Percentiles rank a stretch among this genome's conserved stretches.
Evolutionary conservation across 2,888 invertebrate genomes (phyloP).

Genomic region (Diabrotica balteata): DNA sequence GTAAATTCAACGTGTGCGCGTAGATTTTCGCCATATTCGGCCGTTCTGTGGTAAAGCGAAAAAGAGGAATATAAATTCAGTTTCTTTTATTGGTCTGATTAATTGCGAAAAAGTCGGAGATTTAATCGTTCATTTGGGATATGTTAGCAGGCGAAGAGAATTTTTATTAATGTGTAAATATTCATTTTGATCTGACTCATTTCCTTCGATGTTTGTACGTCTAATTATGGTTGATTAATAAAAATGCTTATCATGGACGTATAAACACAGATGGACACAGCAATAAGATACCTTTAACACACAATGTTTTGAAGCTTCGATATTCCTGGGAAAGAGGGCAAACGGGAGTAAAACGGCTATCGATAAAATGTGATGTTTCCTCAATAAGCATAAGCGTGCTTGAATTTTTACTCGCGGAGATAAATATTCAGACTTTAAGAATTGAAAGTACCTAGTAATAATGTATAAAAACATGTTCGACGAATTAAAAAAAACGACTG

Average conservation of each 20-base stretch:
- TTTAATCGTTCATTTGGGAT: conserved; percentile 28
- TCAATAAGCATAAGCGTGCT: no score
- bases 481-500: no score
- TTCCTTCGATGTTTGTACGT: neutral
- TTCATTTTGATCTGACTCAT: conserved; percentile 13
- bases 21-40: conserved; percentile 44
- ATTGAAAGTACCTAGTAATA: no score
- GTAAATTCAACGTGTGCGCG: conserved; percentile 44
- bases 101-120: conserved; percentile 32
- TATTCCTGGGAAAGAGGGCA: no score
- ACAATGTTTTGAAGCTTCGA: no score
- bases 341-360: no score
- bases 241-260: neutral
- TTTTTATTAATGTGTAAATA: conserved; percentile 23
- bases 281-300: no score
- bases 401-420: no score
- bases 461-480: no score
- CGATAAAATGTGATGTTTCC: no score
- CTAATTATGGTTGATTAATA: conserved; percentile 7
- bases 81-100: conserved; percentile 32
- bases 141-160: conserved; percentile 18
- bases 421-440: no score
- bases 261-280: no score
- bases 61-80: conserved; percentile 33
- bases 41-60: conserved; percentile 26